phyloP scores from a whole-genome alignment of 2,113 vertebrate genomes.

The Syrrhaptes paradoxus region DNA sequence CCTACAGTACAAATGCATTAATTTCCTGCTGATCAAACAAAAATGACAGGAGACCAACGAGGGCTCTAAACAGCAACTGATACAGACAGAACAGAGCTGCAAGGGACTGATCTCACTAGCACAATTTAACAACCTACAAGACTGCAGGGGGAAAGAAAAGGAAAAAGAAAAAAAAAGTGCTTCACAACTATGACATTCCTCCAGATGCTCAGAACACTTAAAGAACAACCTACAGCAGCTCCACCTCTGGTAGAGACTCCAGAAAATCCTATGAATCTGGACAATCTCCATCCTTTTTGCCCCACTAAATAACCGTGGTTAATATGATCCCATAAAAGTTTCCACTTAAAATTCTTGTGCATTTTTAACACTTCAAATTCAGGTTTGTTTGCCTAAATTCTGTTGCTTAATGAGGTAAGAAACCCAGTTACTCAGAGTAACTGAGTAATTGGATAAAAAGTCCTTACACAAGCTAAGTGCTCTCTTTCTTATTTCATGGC shows the following conservation, averaged over 20 bases:
- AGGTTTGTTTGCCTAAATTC: background rate
- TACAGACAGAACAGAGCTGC: background rate
- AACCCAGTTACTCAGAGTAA: background rate
- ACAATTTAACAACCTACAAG: background rate
- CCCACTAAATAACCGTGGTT: background rate
- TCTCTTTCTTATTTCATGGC: background rate
- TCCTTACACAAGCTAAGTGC: background rate
- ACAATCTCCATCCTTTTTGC: background rate
- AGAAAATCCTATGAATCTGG: background rate
- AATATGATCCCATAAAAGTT: background rate
- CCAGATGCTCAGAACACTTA: background rate
- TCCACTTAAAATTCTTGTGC: background rate
- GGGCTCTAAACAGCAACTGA: background rate
- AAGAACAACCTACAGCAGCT: background rate
- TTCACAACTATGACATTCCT: background rate
- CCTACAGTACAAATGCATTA: background rate
- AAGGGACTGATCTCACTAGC: background rate
- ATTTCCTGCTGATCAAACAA: background rate
- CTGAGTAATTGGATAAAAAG: background rate
- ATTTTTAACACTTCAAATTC: background rate
- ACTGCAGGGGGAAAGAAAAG: background rate
- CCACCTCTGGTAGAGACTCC: background rate
- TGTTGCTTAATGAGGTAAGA: background rate
- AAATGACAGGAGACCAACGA: background rate
- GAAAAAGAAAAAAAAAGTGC: background rate